Base-by-base conservation (phyloP, 1,140 invertebrate species). In the Vollenhovia emeryi region DNA sequence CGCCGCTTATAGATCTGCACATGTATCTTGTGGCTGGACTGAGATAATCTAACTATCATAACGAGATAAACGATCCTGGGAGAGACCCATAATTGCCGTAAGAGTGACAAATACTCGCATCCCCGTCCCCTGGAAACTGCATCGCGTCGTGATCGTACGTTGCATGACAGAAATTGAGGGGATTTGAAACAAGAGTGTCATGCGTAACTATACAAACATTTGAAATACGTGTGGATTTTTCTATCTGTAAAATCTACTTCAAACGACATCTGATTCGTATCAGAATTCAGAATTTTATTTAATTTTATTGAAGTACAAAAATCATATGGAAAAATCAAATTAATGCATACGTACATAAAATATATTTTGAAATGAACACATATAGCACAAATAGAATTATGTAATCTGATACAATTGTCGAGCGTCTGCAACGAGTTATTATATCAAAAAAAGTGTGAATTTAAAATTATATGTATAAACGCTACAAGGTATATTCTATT, bases 1-100 rank as follows among this genome's bases (percentile, higher is more conserved):
- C 43, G 71, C 43, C 80, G 80, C 40, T 74, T 64, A 84, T 62
- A 57, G 80, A 76, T 76, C 69, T 48, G 80, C 33, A 84, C 55
- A 84, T 84, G 80, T 76, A 76, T 76, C 71, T 84, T 84, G 55
- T 52, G 55, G 43, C 30, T 50, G 69, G 7, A 60, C 43, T 33
- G 80, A 76, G 80, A 84, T 84, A 84, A 84, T 84, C 80, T 84
- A 84, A 84, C 80, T 84, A 84, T 76, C 69, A 76, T 84, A 76
- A 84, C 80, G 80, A 76, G 80, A 84, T 84, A 52, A 84, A 76
- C 59, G 80, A 60, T 40, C 55, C 80, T 84, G 21, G 71, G 71
- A 84, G 80, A 76, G 57, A 82, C 50, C n/a, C 50, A 45, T 82
- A 82, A 82, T 82, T 82, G 78, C 78, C 36, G n/a, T 82, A 82